These are phyloP conservation scores for Nematostella vectensis DNA, from an alignment of 92 coral and sea anemone species.

Conservation along the genomic window DNA sequence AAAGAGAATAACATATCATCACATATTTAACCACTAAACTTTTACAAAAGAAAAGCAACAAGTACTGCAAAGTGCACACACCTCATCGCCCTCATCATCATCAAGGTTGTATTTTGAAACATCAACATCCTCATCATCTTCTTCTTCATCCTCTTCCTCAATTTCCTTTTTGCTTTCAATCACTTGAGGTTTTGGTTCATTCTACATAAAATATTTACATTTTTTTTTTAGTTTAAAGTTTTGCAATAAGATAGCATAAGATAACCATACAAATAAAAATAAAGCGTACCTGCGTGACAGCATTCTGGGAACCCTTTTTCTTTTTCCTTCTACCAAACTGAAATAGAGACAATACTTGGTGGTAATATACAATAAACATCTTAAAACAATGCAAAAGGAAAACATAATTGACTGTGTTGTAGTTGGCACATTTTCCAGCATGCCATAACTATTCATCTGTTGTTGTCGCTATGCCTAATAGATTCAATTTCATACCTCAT, in stretches of 20 bases:
- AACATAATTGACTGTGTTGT: no score
- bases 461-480: no score
- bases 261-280: background rate
- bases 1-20: background rate
- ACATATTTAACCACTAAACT: background rate
- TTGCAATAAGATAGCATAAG: background rate
- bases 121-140: conserved; percentile 63
- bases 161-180: conserved; percentile 10
- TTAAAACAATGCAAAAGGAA: no score
- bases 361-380: no score
- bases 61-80: no score
- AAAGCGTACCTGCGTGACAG: conserved; percentile 17
- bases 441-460: no score
- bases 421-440: no score
- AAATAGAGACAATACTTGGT: conserved; percentile 3
- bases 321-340: conserved; percentile 83
- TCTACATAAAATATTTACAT: background rate
- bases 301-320: conserved; percentile 15
- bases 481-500: conserved; percentile 85
- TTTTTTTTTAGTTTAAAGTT: background rate
- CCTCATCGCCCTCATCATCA: conserved; percentile 10
- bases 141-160: conserved; percentile 57
- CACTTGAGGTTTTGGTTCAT: conserved; percentile 20
- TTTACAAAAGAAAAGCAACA: background rate
- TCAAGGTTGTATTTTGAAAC: conserved; percentile 55